phyloP scores from a whole-genome alignment of 2,797 vertebrate genomes.

The Thunnus albacares region DNA sequence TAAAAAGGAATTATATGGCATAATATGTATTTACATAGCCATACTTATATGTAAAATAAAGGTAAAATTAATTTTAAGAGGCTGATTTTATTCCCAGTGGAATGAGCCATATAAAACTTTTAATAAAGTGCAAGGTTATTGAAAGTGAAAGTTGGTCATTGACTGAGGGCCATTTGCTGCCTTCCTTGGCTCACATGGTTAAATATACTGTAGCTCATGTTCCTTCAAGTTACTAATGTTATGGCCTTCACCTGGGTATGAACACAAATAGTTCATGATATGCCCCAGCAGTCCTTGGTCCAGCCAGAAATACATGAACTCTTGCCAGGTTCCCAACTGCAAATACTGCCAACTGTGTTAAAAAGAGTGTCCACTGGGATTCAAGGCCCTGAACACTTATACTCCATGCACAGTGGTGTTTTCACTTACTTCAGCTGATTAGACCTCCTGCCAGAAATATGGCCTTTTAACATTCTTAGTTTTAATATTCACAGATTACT shows the following conservation, averaged over 20 bases:
- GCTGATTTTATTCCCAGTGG: neutral
- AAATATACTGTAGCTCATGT: neutral
- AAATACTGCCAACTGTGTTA: constrained; percentile 7
- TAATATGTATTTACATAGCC: too few relatives aligned
- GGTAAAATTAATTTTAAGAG: too few relatives aligned
- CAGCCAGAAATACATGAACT: constrained; percentile 4
- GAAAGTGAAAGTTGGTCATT: neutral
- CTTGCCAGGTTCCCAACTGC: neutral
- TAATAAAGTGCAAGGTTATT: neutral
- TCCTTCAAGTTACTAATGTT: neutral
- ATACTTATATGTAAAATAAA: too few relatives aligned
- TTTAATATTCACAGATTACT: neutral
- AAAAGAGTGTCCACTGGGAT: too few relatives aligned
- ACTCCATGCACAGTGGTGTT: constrained; percentile 23
- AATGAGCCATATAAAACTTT: neutral
- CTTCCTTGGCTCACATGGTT: neutral
- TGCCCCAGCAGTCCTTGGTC: constrained; percentile 9
- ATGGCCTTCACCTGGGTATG: neutral
- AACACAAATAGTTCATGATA: constrained; percentile 25
- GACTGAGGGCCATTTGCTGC: neutral
- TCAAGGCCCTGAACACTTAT: neutral
- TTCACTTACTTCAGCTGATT: constrained; percentile 20
- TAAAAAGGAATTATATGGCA: neutral
- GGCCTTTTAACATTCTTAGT: neutral
- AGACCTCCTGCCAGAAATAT: neutral